These are phyloP conservation scores for Enteromius trimaculatus DNA, from an alignment of 2,797 vertebrate genomes.

Conservation along the genomic window DNA sequence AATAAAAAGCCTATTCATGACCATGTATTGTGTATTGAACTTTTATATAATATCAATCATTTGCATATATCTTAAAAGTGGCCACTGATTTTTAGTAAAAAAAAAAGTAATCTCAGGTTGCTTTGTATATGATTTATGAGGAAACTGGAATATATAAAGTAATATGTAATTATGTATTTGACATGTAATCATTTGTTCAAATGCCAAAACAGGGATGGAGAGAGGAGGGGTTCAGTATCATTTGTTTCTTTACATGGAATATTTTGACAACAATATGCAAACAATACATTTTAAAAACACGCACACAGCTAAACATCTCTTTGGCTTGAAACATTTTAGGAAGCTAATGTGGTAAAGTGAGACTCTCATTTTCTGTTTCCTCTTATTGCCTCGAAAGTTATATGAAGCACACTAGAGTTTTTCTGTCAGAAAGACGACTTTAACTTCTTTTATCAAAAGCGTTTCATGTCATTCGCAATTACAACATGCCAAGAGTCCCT, in stretches of 20 bases:
- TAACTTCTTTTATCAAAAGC: background rate
- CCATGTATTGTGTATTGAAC: too few species aligned
- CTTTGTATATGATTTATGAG: too few species aligned
- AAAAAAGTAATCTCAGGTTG: too few species aligned
- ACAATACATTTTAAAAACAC: background rate
- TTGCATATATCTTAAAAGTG: too few species aligned
- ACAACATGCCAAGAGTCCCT: background rate
- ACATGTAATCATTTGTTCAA: too few species aligned
- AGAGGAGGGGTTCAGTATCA: background rate
- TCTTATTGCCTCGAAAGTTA: background rate
- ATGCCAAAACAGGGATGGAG: too few species aligned
- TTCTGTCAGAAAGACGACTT: background rate
- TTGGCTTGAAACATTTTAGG: background rate
- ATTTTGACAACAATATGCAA: background rate
- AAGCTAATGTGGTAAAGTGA: background rate
- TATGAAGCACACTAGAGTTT: background rate
- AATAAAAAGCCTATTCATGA: too few species aligned
- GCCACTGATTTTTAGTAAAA: too few species aligned
- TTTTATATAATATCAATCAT: too few species aligned
- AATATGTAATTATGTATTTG: too few species aligned
- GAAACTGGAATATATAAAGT: too few species aligned
- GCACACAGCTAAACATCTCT: background rate
- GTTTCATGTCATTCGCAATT: slow-evolving; percentile 20
- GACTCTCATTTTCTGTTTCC: background rate
- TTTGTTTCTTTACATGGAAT: background rate